phyloP scores from a whole-genome alignment of 2,113 vertebrate species.

The Alaudala cheleensis region DNA sequence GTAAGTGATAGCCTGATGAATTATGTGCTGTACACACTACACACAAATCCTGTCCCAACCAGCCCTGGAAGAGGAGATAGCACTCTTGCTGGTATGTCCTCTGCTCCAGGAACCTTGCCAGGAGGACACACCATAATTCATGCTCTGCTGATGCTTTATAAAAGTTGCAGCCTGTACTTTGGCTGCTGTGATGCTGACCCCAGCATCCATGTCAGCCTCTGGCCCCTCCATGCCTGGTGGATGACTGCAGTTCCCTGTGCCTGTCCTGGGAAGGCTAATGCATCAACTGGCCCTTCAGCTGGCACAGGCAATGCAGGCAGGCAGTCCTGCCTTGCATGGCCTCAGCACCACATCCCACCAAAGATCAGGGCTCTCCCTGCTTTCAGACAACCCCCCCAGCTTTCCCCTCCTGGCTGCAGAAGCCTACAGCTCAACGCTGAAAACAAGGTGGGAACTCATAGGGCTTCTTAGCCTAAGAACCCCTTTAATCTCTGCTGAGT shows the following conservation, averaged over 20 bases:
- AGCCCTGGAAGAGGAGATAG: conserved; percentile 33
- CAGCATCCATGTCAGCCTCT: not conserved
- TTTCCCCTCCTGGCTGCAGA: not conserved
- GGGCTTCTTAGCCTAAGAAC: not conserved
- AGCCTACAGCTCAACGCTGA: not conserved
- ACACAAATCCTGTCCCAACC: conserved; percentile 55
- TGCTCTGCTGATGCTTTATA: conserved; percentile 55
- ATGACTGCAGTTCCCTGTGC: fast-evolving
- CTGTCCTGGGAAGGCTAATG: not conserved
- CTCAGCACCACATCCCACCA: not conserved
- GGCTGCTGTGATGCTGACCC: conserved; percentile 41
- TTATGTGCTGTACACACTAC: conserved; percentile 38
- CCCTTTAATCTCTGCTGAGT: not conserved
- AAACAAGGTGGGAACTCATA: not conserved
- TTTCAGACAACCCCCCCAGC: not conserved
- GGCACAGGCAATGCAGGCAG: not conserved
- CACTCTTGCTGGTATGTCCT: conserved; percentile 39
- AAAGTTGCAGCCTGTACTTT: conserved; percentile 46
- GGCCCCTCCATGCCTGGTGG: not conserved
- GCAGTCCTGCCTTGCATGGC: not conserved
- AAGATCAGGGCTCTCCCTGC: not conserved
- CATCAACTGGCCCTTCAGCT: not conserved
- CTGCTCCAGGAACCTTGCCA: conserved; percentile 52
- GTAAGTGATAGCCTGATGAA: conserved; percentile 49
- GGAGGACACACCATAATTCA: conserved; percentile 55